Evolutionary conservation across 2,888 invertebrate genomes (phyloP).

Genomic region (Drosophila kanekoi): DNA sequence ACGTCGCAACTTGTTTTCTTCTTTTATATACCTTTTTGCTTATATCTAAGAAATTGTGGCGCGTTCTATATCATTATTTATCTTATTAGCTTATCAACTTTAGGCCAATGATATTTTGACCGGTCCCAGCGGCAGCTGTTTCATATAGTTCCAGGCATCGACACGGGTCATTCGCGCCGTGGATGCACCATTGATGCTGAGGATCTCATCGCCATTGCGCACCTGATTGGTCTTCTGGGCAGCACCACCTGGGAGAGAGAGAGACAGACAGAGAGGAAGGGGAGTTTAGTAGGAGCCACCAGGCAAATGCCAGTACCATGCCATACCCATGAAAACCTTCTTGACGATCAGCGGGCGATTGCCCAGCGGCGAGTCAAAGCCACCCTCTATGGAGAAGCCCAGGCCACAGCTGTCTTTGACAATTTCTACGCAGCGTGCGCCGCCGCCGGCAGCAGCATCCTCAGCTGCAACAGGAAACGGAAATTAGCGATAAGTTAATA

Average conservation of each 20-base stretch:
- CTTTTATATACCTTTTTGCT: conserved; percentile 39
- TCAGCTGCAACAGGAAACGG: conserved; percentile 54
- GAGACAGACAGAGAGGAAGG: not conserved
- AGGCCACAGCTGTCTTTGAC: conserved; percentile 93
- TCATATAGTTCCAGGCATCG: conserved; percentile 97
- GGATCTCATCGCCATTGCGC: conserved; percentile 93
- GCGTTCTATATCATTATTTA: conserved; percentile 40
- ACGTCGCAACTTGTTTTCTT: conserved; percentile 36
- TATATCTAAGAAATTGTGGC: conserved; percentile 74
- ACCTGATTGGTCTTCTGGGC: conserved; percentile 94
- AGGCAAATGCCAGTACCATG: not conserved
- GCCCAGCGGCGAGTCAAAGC: conserved; percentile 95
- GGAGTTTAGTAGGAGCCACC: not conserved
- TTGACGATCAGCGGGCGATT: conserved; percentile 95
- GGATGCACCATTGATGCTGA: conserved; percentile 92
- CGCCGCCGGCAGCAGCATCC: conserved; percentile 70
- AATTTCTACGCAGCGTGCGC: conserved; percentile 77
- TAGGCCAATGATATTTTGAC: conserved; percentile 86
- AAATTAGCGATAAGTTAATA: not conserved
- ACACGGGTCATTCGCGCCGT: conserved; percentile 95
- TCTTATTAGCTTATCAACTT: conserved; percentile 24
- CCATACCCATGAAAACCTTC: conserved; percentile 98
- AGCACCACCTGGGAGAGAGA: conserved; percentile 89
- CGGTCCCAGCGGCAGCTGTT: conserved; percentile 94
- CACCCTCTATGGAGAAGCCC: conserved; percentile 97